A percentile compares a stretch with the other conserved stretches of the same genome.
These are phyloP conservation scores for Neoniphon sammara DNA, from an alignment of 2,797 vertebrate species.

Conservation along the genomic window DNA sequence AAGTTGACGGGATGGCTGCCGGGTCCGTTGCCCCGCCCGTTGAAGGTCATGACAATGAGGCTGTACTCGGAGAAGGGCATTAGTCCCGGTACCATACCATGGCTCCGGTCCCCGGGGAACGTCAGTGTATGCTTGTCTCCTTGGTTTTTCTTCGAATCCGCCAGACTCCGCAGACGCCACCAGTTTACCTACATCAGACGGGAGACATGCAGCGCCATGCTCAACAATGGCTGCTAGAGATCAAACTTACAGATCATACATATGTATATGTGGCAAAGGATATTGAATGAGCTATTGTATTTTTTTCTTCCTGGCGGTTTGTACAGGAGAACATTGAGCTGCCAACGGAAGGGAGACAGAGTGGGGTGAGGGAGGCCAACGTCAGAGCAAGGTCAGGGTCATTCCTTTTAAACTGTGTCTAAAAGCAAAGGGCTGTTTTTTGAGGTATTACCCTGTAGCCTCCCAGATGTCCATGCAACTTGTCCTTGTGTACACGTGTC, in stretches of 20 bases:
- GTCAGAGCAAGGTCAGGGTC: conserved; percentile 61
- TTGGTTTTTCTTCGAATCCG: conserved; percentile 86
- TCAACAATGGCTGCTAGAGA: neutral
- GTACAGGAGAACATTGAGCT: conserved; percentile 41
- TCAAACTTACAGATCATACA: neutral
- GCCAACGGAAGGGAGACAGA: conserved; percentile 43
- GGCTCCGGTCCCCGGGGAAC: conserved; percentile 86
- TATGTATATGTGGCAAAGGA: conserved; percentile 10
- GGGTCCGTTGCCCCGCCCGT: conserved; percentile 91
- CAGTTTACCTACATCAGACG: conserved; percentile 86
- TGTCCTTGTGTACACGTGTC: conserved; percentile 90
- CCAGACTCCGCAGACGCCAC: conserved; percentile 90
- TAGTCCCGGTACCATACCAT: conserved; percentile 86
- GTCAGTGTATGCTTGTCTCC: conserved; percentile 85
- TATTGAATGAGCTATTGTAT: conserved; percentile 12
- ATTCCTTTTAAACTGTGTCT: conserved; percentile 74
- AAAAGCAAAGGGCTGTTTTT: conserved; percentile 68
- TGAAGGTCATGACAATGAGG: conserved; percentile 92
- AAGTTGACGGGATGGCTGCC: conserved; percentile 89
- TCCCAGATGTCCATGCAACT: conserved; percentile 92
- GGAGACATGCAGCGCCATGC: conserved; percentile 16
- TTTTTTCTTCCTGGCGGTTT: conserved; percentile 2
- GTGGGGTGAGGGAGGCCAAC: conserved; percentile 46
- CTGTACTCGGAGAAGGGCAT: conserved; percentile 93
- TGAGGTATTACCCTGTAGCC: conserved; percentile 91